Evolutionary conservation across 2,888 invertebrate species (phyloP), one percentile per base, ranked within the genome.

Genomic region (Ceriagrion tenellum): DNA sequence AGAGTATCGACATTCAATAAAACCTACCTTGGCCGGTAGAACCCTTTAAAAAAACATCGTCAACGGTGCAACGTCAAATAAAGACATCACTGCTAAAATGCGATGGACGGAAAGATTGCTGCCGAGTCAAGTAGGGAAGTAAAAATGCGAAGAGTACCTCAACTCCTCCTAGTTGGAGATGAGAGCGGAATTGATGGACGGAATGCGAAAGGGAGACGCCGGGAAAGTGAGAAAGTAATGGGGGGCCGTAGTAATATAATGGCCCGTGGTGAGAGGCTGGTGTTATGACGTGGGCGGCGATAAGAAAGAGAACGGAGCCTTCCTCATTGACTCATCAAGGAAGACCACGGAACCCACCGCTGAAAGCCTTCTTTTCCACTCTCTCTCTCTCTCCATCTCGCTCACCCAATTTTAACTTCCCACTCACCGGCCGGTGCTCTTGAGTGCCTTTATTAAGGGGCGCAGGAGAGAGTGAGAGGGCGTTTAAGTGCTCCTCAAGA

Each of bases 381-480:
- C n/a, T n/a, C n/a, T n/a, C n/a, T n/a, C n/a, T n/a, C 18, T n/a
- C 69, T n/a, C 69, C n/a, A 6, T n/a, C 69, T 69, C 69, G 20
- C 69, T n/a, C n/a, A 20, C 69, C n/a, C n/a, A 69, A 26, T 26
- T 69, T 69, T n/a, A 69, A 69, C 69, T n/a, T 26, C n/a, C n/a
- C 69, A n/a, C 69, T 69, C n/a, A 12, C 69, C n/a, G n/a, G 26
- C 8, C 47, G 47, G 47, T 47, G 47, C 2, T 20, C 47, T n/a
- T 69, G 69, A 69, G 69, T 69, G 69, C 69, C 69, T n/a, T 69
- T n/a, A 69, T 69, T 69, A 69, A 69, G n/a, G 69, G 26, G 26
- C 1, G 69, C 69, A 69, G 69, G 69, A 26, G 69, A 69, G 69
- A 26, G 69, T 26, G 26, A 69, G n/a, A 69, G 59, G 23, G 69